Evolutionary conservation across 53 echinoderm and acorn worm genomes (phyloP).

Genomic region (Echinometra lucunter): DNA sequence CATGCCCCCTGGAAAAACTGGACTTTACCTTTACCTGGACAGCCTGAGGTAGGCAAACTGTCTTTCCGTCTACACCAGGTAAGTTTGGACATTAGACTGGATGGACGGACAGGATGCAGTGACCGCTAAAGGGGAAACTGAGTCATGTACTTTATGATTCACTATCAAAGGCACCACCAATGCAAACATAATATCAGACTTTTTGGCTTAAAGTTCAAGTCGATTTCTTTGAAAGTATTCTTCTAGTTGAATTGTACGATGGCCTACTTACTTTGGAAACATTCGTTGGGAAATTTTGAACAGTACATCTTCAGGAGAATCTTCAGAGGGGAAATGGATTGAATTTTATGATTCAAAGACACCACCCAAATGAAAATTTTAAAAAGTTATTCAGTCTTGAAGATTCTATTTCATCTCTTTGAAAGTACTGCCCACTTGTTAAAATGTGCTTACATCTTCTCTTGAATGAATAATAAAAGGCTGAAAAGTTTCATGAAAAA

Average conservation of each 20-base stretch:
- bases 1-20: too few species aligned
- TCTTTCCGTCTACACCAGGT: slow-evolving; percentile 35
- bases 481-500: background rate
- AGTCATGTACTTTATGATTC: slow-evolving; percentile 16
- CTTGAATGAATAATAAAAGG: background rate
- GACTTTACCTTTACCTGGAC: background rate
- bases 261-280: too few species aligned
- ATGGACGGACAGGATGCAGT: slow-evolving; percentile 35
- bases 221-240: background rate
- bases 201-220: background rate
- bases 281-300: too few species aligned
- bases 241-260: too few species aligned
- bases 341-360: too few species aligned
- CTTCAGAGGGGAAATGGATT: too few species aligned
- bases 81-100: background rate
- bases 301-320: too few species aligned
- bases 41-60: background rate
- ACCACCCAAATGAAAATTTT: too few species aligned
- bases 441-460: background rate
- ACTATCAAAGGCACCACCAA: background rate
- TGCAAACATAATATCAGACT: background rate
- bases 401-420: too few species aligned
- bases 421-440: too few species aligned
- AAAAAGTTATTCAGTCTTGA: too few species aligned
- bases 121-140: slow-evolving; percentile 39